A percentile compares a stretch with the other conserved stretches of the same genome.
These are phyloP conservation scores for Hoplodrina ambigua DNA, from an alignment of 2,888 invertebrate genomes.

Conservation along the genomic window DNA sequence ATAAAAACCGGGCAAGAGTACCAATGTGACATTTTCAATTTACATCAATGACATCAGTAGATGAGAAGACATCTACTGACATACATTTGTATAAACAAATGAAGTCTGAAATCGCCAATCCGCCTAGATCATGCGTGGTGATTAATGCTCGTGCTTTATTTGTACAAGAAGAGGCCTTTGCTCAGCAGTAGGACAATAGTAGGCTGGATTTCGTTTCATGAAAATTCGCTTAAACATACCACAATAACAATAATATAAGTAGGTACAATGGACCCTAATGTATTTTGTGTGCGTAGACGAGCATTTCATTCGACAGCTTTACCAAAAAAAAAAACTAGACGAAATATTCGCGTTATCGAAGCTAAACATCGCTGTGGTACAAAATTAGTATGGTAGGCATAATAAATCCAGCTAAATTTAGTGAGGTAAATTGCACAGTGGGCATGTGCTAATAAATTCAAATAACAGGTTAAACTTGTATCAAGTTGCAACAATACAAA, in stretches of 20 bases:
- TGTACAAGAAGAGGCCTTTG: too few species aligned
- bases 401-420: slow-evolving; percentile 52
- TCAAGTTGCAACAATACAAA: slow-evolving; percentile 68
- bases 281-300: slow-evolving; percentile 41
- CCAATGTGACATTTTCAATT: too few species aligned
- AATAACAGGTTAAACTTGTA: slow-evolving; percentile 71
- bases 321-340: slow-evolving; percentile 49
- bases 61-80: too few species aligned
- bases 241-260: neutral
- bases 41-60: too few species aligned
- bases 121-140: too few species aligned
- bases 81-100: too few species aligned
- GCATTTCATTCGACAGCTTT: slow-evolving; percentile 43
- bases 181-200: too few species aligned
- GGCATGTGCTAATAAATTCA: slow-evolving; percentile 53
- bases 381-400: slow-evolving; percentile 34
- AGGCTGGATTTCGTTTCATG: neutral
- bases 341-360: slow-evolving; percentile 50
- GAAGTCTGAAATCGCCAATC: too few species aligned
- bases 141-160: too few species aligned
- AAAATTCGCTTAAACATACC: slow-evolving; percentile 1
- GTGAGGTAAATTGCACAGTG: slow-evolving; percentile 59
- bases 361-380: slow-evolving; percentile 48
- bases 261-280: slow-evolving; percentile 22
- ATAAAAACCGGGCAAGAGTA: too few species aligned